These are phyloP conservation scores for Noctua janthe DNA, from an alignment of 2,888 invertebrate species.

Conservation along the genomic window DNA sequence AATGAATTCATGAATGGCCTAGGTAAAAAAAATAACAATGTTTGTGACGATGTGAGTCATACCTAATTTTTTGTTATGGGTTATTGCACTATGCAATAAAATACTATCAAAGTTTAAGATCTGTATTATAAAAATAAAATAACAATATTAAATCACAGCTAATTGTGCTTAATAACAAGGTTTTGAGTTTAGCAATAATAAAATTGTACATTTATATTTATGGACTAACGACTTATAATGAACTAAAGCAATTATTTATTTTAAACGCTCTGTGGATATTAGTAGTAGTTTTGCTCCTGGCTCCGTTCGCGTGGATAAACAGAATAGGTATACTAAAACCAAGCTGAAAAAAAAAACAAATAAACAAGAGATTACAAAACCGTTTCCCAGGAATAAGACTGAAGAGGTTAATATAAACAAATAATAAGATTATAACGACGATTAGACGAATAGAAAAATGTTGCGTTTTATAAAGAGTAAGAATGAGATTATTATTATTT, in stretches of 20 bases:
- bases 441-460: not conserved
- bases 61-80: not conserved
- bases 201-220: not conserved
- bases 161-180: not conserved
- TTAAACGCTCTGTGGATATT: not conserved
- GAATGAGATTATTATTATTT: not conserved
- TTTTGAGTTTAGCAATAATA: slow-evolving; percentile 6
- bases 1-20: not conserved
- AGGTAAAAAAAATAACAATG: too few relatives aligned
- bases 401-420: not conserved
- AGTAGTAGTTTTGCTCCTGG: not conserved
- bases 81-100: not conserved
- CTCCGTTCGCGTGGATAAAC: too few relatives aligned
- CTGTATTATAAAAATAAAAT: not conserved
- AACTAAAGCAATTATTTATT: slow-evolving; percentile 17
- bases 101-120: not conserved
- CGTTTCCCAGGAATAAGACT: not conserved
- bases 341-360: not conserved
- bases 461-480: too few relatives aligned
- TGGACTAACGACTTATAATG: not conserved
- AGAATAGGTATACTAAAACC: not conserved
- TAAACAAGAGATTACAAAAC: not conserved
- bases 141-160: not conserved
- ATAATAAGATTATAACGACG: not conserved
- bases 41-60: not conserved